Evolutionary conservation across 2,888 invertebrate genomes (phyloP).

Genomic region (Thereva unica): DNA sequence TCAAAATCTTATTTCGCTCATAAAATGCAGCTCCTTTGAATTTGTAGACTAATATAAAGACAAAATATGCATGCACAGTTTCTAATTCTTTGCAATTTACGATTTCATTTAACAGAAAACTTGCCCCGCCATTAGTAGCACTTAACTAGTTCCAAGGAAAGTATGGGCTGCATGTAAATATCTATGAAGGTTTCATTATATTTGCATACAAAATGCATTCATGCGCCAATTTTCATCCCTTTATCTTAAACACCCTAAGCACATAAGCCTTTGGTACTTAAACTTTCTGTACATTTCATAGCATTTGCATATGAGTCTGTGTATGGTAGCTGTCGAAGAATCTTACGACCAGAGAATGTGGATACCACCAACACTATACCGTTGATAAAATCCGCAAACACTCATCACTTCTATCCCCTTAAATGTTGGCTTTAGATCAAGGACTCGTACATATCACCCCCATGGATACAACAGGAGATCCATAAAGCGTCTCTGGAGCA

Average conservation of each 20-base stretch:
- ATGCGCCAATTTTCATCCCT: slow-evolving; percentile 42
- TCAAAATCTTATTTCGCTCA: no score
- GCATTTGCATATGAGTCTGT: slow-evolving; percentile 35
- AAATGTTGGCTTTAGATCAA: slow-evolving; percentile 38
- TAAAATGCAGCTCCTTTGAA: no score
- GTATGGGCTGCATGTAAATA: slow-evolving; percentile 36
- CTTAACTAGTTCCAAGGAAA: slow-evolving; percentile 35
- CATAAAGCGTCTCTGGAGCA: slow-evolving; percentile 26
- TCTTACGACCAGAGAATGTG: slow-evolving; percentile 5
- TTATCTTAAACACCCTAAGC: slow-evolving; percentile 40
- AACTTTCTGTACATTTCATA: slow-evolving; percentile 25
- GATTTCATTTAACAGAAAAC: slow-evolving; percentile 39
- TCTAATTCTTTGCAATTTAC: slow-evolving; percentile 36
- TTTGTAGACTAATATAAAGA: no score
- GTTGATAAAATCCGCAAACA: slow-evolving; percentile 38
- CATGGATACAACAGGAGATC: slow-evolving; percentile 2
- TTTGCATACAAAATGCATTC: slow-evolving; percentile 42
- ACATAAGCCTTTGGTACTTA: slow-evolving; percentile 31
- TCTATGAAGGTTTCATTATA: slow-evolving; percentile 39
- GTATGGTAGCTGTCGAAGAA: slow-evolving; percentile 19
- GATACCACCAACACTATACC: slow-evolving; percentile 33
- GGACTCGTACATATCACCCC: slow-evolving; percentile 15
- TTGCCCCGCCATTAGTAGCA: slow-evolving; percentile 37
- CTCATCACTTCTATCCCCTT: slow-evolving; percentile 31
- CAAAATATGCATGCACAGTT: slow-evolving; percentile 5